Base-by-base conservation (phyloP, 2,797 vertebrate genomes). In the Squalus acanthias region DNA sequence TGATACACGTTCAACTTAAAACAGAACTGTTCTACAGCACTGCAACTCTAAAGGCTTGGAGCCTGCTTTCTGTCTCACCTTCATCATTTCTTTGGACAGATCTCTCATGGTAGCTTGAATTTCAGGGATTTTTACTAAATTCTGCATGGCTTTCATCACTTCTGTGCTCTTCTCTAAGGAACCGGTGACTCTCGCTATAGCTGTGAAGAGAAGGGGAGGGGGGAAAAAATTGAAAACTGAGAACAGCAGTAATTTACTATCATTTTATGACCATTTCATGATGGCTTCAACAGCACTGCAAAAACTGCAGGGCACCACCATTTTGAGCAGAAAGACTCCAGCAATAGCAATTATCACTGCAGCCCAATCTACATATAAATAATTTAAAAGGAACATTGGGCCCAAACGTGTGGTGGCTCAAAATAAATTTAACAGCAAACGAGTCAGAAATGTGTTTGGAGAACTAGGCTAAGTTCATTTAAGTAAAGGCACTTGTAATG, bases 131-230 rank as follows among this genome's bases (percentile, higher is more conserved):
- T 99, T 99, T 65, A 99, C 97, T 1, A 99, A 97, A 96, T 96
- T 99, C 97, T 99, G 99, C 99, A 99, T 99, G 97, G 99, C 99
- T 97, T 99, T 99, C 99, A 99, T 99, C 96, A 99, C 99, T 96
- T 99, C 99, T 93, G 99, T 99, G 97, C 99, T 99, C 97, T 99
- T 99, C 98, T 99, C 99, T 96, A 99, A 91, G 0, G 99, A 98
- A 1, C 99, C 99, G 0, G 99, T 99, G 70, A 99, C 98, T 97
- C 98, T 98, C 50, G 99, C 97, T 20, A 99, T 97, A 97, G 99
- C 99, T 99, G 97, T 3, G 96, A 94, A 96, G 33, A 96, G 39
- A 93, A 67, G 17, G 33, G 4, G 17, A 74, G 12, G 39, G 39
- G 57, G 65, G 29, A 74, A 33, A 5, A 33, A 95, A 53, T 57